Conservation (phyloP, 2,888 invertebrate genomes). For the Hylaea fasciaria region DNA sequence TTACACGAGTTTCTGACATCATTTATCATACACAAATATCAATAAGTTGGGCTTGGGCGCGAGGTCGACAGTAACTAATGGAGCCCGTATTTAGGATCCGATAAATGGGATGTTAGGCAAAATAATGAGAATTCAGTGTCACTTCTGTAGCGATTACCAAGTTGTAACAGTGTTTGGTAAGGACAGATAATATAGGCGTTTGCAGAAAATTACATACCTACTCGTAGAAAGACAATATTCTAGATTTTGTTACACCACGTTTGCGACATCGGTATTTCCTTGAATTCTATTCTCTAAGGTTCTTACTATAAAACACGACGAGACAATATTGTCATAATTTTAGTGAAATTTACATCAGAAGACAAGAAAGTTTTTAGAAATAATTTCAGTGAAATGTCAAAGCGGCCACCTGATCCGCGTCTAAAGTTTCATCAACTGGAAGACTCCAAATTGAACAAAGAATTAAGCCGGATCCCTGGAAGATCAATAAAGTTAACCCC, state of each 20-base stretch:
- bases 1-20: constrained; percentile 58
- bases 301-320: no score
- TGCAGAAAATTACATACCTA: background rate
- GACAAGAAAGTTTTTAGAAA: no score
- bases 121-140: constrained; percentile 20
- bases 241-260: no score
- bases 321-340: no score
- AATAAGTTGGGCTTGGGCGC: constrained; percentile 64
- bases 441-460: constrained; percentile 18
- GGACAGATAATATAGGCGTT: background rate
- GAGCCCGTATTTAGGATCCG: constrained; percentile 42
- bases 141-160: constrained; percentile 11
- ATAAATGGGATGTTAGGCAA: constrained; percentile 31
- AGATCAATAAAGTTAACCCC: constrained; percentile 39
- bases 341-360: no score
- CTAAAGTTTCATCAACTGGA: constrained; percentile 8
- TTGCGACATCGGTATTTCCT: no score
- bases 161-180: background rate
- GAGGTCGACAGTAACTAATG: constrained; percentile 74
- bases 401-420: background rate
- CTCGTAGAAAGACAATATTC: background rate
- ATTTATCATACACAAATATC: constrained; percentile 78
- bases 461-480: constrained; percentile 21
- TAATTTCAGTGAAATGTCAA: background rate
- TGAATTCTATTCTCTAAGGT: no score